Evolutionary conservation across 2,113 vertebrate species (phyloP), one percentile per base, ranked within the genome.

Genomic region (Uria lomvia): DNA sequence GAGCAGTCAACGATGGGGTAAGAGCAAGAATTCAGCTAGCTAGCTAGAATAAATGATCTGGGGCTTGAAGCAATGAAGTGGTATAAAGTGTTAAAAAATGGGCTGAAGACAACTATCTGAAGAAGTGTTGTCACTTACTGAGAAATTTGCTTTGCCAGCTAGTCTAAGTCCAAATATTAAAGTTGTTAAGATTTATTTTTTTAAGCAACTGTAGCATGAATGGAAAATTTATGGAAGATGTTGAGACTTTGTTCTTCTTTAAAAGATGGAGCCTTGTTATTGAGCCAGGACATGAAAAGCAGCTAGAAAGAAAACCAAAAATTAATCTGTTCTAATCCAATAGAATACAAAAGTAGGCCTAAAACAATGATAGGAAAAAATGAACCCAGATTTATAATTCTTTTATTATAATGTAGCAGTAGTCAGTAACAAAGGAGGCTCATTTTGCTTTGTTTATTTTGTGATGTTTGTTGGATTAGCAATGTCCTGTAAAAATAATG

Each of bases 71-170:
- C 91, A 94, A 63, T 62, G 59, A 74, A 95, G 89, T 87, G 55
- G 38, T 76, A 91, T 85, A 82, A 94, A 96, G 84, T 52, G 89
- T 92, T 95, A 88, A 95, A 95, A 96, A 96, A 94, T 88, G 92
- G 62, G 89, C 77, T 96, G 92, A 92, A 91, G 86, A 94, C 76
- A 95, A 84, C 80, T 73, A 34, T 91, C 29, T 87, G 77, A 97
- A 68, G 73, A 96, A 89, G 92, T 91, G 84, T 94, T 95, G 92
- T 96, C 92, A 91, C 79, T 96, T 96, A 78, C 89, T 89, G 91
- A 94, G 86, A 94, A 85, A 87, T 75, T 89, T 87, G 77, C 45
- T 91, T 73, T 97, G 86, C 96, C 58, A 95, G 80, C 62, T 92
- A 96, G 80, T 82, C 7, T 67, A 85, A 86, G 50, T 87, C 91